Evolutionary conservation across 2,888 invertebrate species (phyloP), one percentile per base, ranked within the genome.

Genomic region (Galerucella pusilla): DNA sequence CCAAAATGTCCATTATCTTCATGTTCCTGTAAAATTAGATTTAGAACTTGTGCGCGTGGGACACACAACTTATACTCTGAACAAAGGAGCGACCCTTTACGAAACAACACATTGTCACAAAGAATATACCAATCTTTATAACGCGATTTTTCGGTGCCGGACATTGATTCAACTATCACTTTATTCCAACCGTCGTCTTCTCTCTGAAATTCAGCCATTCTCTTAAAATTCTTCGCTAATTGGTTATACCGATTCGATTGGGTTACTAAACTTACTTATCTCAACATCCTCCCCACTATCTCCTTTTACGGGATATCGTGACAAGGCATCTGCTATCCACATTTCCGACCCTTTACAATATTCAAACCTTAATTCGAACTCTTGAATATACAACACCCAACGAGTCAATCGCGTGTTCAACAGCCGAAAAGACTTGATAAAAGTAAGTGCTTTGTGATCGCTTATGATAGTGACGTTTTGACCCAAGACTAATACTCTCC

Each of bases 1-100:
- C 75, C 72, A 25, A 75, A 75, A 75, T 75, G 75, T 1, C 69
- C 75, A 11, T 66, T 28, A 10, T 68, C 65, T 46, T 69, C 14
- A 14, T 75, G 68, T 68, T 75, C 65, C 63, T 71, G 60, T 16
- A 63, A 12, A 14, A 68, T 64, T 9, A 72, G 12, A 1, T 35
- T n/a, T 14, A 42, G 54, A 5, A 71, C 16, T 20, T 64, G 63
- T 35, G 9, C 12, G 10, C 6, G 9, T 5, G 71, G 75, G n/a
- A 75, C 42, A 20, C 64, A 68, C 46, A 75, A 45, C 20, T 72
- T 71, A 59, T 28, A 12, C 1, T 6, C 14, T 0, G 64, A 35
- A 16, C 68, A 35, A 35, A 5, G 35, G 5, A 35, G 35, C 35
- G 35, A 35, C 68, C n/a, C 35, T 14, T 42, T 66, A 59, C 14